Percentiles rank a stretch among this genome's conserved stretches.
Conservation (phyloP, 2,888 invertebrate species). For the Anthophora plumipes region DNA sequence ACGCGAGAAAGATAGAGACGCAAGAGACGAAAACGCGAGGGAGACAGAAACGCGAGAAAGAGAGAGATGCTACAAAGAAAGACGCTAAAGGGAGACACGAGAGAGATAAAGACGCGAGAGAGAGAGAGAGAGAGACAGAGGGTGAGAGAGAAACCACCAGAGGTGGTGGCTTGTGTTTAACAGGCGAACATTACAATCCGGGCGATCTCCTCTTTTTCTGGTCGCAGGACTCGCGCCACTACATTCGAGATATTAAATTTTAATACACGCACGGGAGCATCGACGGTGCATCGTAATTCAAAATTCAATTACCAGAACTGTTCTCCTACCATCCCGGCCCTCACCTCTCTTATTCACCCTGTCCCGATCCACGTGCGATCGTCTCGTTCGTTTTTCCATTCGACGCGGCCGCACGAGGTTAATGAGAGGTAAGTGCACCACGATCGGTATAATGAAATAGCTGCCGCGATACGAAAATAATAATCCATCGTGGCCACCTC, state of each 20-base stretch:
- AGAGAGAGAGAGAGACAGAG: neutral
- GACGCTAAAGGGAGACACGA: too few species aligned
- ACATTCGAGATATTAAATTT: conserved; percentile 48
- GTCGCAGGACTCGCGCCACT: conserved; percentile 8
- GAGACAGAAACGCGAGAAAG: too few species aligned
- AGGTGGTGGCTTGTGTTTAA: conserved; percentile 13
- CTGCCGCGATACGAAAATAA: conserved; percentile 55
- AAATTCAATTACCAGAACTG: conserved; percentile 53
- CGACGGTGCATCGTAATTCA: conserved; percentile 49
- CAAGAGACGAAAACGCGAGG: too few species aligned
- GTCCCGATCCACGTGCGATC: conserved; percentile 1
- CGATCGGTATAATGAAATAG: conserved; percentile 57
- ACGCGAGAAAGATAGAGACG: too few species aligned
- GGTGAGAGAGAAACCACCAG: neutral
- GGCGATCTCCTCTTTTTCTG: conserved; percentile 19
- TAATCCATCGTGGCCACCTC: conserved; percentile 36
- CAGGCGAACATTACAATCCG: conserved; percentile 24
- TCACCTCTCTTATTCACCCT: neutral
- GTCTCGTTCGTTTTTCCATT: conserved; percentile 10
- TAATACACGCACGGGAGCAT: conserved; percentile 42
- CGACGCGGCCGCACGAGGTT: conserved; percentile 39
- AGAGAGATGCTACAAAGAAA: too few species aligned
- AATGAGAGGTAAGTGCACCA: conserved; percentile 55
- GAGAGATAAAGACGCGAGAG: too few species aligned
- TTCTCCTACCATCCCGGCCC: neutral